Conservation (phyloP, 2,797 vertebrate species). For the Xenops minutus region DNA sequence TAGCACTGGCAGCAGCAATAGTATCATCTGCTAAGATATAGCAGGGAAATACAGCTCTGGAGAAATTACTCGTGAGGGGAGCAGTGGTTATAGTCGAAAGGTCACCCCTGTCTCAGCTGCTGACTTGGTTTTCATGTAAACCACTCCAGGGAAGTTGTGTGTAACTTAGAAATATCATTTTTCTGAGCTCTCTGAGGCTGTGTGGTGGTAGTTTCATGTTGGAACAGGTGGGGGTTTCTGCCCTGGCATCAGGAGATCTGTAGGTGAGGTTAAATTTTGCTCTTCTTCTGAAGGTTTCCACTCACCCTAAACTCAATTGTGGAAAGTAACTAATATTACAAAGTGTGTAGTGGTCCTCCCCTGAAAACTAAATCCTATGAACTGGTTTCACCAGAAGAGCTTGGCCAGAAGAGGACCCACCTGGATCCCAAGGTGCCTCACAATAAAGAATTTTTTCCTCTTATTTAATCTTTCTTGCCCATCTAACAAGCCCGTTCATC, state of each 20-base stretch:
- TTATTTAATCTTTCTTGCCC: background rate
- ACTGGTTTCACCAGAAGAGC: background rate
- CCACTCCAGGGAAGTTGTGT: background rate
- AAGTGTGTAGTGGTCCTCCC: background rate
- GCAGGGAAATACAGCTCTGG: constrained; percentile 6
- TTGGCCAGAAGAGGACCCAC: background rate
- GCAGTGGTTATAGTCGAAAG: background rate
- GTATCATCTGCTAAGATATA: constrained; percentile 44
- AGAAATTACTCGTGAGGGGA: constrained; percentile 18
- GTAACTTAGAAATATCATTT: background rate
- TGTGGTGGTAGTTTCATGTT: background rate
- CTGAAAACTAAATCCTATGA: background rate
- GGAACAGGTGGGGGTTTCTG: background rate
- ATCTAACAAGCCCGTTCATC: background rate
- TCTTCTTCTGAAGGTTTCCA: background rate
- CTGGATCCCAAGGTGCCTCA: background rate
- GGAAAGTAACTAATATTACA: background rate
- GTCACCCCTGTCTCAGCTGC: constrained; percentile 7
- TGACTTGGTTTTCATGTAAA: background rate
- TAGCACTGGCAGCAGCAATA: constrained; percentile 4
- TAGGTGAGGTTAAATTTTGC: background rate
- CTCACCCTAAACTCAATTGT: background rate
- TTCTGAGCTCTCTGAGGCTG: background rate
- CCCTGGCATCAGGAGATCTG: background rate
- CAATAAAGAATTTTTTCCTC: background rate